Evolutionary conservation across 2,888 invertebrate genomes (phyloP).

Genomic region (Arrhopalites spinosus): DNA sequence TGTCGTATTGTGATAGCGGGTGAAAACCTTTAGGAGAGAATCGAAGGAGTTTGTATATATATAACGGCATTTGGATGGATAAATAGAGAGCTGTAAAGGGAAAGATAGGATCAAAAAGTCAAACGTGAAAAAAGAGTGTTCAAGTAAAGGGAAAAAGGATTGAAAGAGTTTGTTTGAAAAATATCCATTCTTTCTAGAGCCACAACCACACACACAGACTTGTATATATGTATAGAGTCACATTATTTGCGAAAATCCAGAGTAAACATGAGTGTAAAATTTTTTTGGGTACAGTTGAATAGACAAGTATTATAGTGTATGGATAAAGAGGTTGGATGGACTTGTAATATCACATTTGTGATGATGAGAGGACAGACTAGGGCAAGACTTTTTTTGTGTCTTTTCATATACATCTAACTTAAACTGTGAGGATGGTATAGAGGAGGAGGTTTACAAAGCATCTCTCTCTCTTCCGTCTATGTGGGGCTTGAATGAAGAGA

Average conservation of each 20-base stretch:
- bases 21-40: background rate
- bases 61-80: background rate
- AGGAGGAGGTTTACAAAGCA: no score
- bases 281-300: no score
- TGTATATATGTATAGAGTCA: background rate
- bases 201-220: background rate
- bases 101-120: conserved; percentile 40
- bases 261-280: conserved; percentile 5
- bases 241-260: background rate
- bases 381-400: background rate
- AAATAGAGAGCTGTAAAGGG: background rate
- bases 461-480: no score
- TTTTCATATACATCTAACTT: background rate
- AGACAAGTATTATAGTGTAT: no score
- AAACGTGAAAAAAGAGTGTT: conserved; percentile 28
- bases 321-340: no score
- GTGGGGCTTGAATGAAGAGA: no score
- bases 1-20: conserved; percentile 43
- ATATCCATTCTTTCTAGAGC: conserved; percentile 7
- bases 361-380: background rate
- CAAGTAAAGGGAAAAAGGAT: conserved; percentile 18
- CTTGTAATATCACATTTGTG: no score
- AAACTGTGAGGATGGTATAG: no score
- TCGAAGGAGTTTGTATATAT: no score
- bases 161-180: conserved; percentile 18